Conservation (phyloP, 2,888 invertebrate species). For the Lasioglossum villosulum region DNA sequence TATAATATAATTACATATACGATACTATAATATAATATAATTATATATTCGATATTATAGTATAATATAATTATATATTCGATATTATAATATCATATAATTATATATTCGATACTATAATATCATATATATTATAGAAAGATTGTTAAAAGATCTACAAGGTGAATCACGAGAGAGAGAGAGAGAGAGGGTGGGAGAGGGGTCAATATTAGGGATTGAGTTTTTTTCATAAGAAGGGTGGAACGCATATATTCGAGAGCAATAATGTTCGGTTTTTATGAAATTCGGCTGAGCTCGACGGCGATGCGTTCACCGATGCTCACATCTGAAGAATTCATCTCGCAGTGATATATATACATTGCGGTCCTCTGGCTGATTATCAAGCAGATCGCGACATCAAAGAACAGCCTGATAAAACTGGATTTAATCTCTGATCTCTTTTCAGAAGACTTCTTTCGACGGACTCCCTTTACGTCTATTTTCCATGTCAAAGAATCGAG, state of each 20-base stretch:
- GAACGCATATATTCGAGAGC: constrained; percentile 55
- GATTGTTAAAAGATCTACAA: background rate
- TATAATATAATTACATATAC: too few relatives aligned
- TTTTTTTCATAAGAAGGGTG: constrained; percentile 56
- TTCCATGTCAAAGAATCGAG: constrained; percentile 59
- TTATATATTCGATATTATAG: too few relatives aligned
- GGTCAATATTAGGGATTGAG: background rate
- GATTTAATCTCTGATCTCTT: constrained; percentile 56
- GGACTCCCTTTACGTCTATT: constrained; percentile 43
- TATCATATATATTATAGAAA: too few relatives aligned
- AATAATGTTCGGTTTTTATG: constrained; percentile 61
- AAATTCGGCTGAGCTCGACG: constrained; percentile 54
- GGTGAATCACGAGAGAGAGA: background rate
- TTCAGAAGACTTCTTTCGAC: constrained; percentile 28
- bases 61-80: too few relatives aligned
- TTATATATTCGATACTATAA: too few relatives aligned
- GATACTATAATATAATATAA: too few relatives aligned
- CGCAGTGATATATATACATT: constrained; percentile 61
- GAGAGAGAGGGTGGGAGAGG: too few relatives aligned
- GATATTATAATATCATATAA: too few relatives aligned
- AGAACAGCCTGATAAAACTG: constrained; percentile 58
- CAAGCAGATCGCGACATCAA: constrained; percentile 62
- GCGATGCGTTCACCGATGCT: constrained; percentile 19
- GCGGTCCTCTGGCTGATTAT: constrained; percentile 54
- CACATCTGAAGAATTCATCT: constrained; percentile 62